phyloP scores from a whole-genome alignment of 2,113 vertebrate species.

The Crotalus tigris region DNA sequence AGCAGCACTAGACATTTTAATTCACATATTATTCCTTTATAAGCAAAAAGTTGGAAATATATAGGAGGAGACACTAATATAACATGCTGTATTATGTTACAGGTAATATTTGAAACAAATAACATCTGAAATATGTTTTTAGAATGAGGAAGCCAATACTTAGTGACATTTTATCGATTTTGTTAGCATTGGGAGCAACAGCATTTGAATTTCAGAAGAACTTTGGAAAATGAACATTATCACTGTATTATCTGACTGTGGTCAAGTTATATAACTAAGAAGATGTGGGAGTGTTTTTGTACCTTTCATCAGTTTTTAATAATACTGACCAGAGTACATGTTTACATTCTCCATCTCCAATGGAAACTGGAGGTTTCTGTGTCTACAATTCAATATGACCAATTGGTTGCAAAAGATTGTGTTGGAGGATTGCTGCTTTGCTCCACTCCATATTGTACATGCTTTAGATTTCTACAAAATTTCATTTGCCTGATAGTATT shows the following conservation, averaged over 20 bases:
- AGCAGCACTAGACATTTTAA: conserved; percentile 4
- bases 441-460: neutral
- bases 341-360: neutral
- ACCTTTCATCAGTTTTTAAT: neutral
- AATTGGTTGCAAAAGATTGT: neutral
- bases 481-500: neutral
- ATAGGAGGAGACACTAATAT: conserved; percentile 12
- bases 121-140: conserved; percentile 13
- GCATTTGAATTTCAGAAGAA: neutral
- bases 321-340: neutral
- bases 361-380: neutral
- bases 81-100: neutral
- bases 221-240: neutral
- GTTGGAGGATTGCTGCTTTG: neutral
- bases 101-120: conserved; percentile 8
- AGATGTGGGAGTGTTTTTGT: neutral
- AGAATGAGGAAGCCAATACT: conserved; percentile 8
- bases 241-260: neutral
- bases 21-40: conserved; percentile 1
- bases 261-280: neutral
- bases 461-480: neutral
- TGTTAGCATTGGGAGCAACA: neutral
- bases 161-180: neutral
- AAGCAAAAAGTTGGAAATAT: conserved; percentile 13
- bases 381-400: neutral